A percentile compares a stretch with the other conserved stretches of the same genome.
phyloP scores from a whole-genome alignment of 1,140 invertebrate species.

The Chelonus insularis region DNA sequence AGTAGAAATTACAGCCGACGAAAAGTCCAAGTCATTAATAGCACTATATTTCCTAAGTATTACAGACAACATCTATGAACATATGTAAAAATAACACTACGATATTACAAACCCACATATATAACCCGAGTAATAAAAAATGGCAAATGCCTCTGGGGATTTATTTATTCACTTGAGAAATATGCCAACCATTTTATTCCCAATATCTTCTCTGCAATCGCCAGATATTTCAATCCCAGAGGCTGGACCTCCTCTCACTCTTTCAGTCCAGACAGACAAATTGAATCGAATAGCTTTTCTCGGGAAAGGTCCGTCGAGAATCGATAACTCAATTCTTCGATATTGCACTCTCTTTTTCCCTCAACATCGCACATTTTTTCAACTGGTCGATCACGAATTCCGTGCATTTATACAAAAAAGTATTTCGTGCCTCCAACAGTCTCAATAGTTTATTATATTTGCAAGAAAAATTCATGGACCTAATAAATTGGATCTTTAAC shows the following conservation, averaged over 20 bases:
- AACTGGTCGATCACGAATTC: not conserved
- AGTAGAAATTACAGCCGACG: constrained; percentile 53
- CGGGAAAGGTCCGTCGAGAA: constrained; percentile 23
- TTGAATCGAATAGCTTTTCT: constrained; percentile 39
- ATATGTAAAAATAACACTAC: too few species aligned
- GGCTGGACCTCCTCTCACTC: constrained; percentile 22
- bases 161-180: constrained; percentile 38
- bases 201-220: constrained; percentile 42
- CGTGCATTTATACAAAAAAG: too few species aligned
- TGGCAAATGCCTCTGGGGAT: not conserved
- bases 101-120: too few species aligned
- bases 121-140: too few species aligned
- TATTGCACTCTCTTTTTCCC: not conserved
- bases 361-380: not conserved
- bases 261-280: constrained; percentile 33
- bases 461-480: too few species aligned
- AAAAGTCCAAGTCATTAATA: constrained; percentile 44
- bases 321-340: constrained; percentile 26
- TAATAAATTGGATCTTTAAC: too few species aligned
- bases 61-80: constrained; percentile 2
- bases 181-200: constrained; percentile 53
- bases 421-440: too few species aligned
- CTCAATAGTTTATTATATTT: too few species aligned
- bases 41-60: constrained; percentile 19
- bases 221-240: constrained; percentile 44